These are phyloP conservation scores for Eretmocerus hayati DNA, from an alignment of 2,888 invertebrate genomes.

Conservation along the genomic window DNA sequence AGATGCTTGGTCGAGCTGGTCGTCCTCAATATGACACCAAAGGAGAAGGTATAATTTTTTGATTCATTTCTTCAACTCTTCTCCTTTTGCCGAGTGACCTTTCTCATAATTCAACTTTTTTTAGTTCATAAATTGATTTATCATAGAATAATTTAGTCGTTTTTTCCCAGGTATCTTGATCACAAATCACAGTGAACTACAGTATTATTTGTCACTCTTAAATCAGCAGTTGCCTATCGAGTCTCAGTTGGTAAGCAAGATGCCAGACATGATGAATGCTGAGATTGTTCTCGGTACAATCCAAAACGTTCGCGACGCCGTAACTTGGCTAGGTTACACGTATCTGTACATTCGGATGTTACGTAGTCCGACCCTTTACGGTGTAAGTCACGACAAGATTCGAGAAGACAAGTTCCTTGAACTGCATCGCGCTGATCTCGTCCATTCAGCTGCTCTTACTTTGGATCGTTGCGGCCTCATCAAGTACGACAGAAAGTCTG, in stretches of 20 bases:
- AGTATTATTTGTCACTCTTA: constrained; percentile 92
- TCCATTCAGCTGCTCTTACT: constrained; percentile 88
- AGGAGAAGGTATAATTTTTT: constrained; percentile 77
- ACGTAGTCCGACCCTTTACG: constrained; percentile 63
- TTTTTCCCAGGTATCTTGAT: constrained; percentile 75
- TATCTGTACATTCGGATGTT: constrained; percentile 96
- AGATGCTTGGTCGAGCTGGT: constrained; percentile 97
- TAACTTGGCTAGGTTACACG: constrained; percentile 92
- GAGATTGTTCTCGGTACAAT: constrained; percentile 95
- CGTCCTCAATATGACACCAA: constrained; percentile 92
- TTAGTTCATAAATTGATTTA: background rate
- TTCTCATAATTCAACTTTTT: background rate
- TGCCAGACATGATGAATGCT: constrained; percentile 96
- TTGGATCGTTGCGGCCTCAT: constrained; percentile 91
- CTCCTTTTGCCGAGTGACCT: no score
- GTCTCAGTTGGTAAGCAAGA: constrained; percentile 85
- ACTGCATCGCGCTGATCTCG: constrained; percentile 83
- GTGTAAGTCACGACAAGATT: constrained; percentile 62
- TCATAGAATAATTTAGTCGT: background rate
- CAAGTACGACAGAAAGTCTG: constrained; percentile 92
- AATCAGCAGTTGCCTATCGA: constrained; percentile 99
- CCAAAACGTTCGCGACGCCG: constrained; percentile 82
- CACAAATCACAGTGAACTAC: constrained; percentile 96
- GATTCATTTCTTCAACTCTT: no score
- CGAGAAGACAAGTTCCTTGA: constrained; percentile 82